Conservation (phyloP, 1,140 invertebrate species). For the Drosophila sturtevanti region DNA sequence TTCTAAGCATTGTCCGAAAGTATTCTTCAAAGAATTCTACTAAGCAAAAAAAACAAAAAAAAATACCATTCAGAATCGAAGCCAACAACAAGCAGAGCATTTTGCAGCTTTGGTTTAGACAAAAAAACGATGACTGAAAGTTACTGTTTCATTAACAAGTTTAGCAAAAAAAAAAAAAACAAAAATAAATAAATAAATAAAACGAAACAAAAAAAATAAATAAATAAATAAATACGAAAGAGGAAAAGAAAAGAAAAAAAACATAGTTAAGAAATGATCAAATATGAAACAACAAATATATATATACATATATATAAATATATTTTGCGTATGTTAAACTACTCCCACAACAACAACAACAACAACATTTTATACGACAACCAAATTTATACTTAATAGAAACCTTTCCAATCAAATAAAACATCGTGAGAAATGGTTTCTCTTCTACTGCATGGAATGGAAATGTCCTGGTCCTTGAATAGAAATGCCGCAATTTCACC, state of each 20-base stretch:
- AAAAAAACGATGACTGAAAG: conserved; percentile 77
- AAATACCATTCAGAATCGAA: too few relatives aligned
- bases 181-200: conserved; percentile 16
- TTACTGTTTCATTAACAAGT: conserved; percentile 71
- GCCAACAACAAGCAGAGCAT: background rate
- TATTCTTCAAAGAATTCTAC: too few relatives aligned
- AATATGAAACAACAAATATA: conserved; percentile 31
- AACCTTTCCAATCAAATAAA: background rate
- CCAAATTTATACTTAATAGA: conserved; percentile 56
- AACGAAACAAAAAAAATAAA: conserved; percentile 44
- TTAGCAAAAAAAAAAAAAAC: conserved; percentile 35
- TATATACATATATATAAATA: conserved; percentile 74
- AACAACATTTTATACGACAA: conserved; percentile 9
- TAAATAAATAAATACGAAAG: conserved; percentile 47
- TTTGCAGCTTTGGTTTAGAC: background rate
- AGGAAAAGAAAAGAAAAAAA: conserved; percentile 60
- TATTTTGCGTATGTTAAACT: conserved; percentile 74
- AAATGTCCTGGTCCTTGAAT: conserved; percentile 14
- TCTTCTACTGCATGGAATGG: conserved; percentile 13
- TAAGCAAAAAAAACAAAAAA: too few relatives aligned
- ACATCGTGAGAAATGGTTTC: conserved; percentile 7
- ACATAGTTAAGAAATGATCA: conserved; percentile 38
- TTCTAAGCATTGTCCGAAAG: too few relatives aligned
- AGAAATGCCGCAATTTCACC: too few relatives aligned
- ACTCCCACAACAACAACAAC: conserved; percentile 58